phyloP scores from a whole-genome alignment of 2,888 invertebrate genomes.

The Drosophila meridionalis region DNA sequence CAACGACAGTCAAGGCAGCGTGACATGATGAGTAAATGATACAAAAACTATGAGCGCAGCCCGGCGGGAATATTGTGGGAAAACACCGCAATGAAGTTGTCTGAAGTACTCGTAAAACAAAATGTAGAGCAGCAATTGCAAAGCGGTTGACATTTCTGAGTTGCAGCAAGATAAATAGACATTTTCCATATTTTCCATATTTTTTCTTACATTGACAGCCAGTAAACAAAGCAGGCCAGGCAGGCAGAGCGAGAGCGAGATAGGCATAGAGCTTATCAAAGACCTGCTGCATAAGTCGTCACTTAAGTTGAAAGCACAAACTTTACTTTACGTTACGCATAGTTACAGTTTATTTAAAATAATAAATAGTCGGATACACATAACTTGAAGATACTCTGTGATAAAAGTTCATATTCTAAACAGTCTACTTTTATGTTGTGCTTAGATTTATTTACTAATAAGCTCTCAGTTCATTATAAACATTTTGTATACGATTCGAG shows the following conservation, averaged over 20 bases:
- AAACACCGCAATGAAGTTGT: conserved; percentile 25
- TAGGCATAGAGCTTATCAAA: conserved; percentile 15
- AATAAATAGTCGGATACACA: background rate
- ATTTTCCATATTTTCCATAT: conserved; percentile 24
- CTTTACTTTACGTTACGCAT: background rate
- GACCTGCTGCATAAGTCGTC: conserved; percentile 4
- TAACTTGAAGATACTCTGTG: background rate
- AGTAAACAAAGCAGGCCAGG: background rate
- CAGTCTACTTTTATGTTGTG: background rate
- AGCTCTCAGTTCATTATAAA: too few species aligned
- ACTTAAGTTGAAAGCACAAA: background rate
- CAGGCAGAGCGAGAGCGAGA: background rate
- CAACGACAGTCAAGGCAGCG: conserved; percentile 49
- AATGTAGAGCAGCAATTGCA: conserved; percentile 32
- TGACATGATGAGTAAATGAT: conserved; percentile 74
- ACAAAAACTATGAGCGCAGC: conserved; percentile 51
- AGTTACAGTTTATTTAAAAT: background rate
- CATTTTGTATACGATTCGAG: too few species aligned
- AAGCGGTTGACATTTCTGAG: conserved; percentile 20
- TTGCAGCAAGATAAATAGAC: conserved; percentile 23
- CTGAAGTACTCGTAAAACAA: conserved; percentile 25
- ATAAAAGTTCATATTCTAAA: background rate
- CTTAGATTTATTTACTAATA: too few species aligned
- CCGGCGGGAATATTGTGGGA: conserved; percentile 27
- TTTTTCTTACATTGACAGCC: conserved; percentile 15